phyloP scores from a whole-genome alignment of 64 coral and sea anemone genomes.

The Astreopora myriophthalma region DNA sequence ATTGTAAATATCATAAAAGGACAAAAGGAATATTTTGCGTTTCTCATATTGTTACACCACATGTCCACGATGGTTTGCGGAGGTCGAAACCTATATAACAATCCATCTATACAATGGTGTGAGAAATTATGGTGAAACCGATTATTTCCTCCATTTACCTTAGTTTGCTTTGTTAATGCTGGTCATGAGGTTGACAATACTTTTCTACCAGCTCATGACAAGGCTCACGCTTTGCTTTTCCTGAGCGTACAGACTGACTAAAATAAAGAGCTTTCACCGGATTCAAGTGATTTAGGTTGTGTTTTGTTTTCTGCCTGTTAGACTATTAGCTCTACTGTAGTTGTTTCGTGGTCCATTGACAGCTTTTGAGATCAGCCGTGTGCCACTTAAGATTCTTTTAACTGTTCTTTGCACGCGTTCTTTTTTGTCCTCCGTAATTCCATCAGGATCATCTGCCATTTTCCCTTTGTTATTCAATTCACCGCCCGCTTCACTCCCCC shows the following conservation, averaged over 20 bases:
- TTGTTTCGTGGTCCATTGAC: slow-evolving; percentile 5
- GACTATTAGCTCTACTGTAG: not conserved
- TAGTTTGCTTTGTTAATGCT: too few species aligned
- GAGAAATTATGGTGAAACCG: too few species aligned
- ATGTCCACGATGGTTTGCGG: too few species aligned
- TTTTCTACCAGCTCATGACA: too few species aligned
- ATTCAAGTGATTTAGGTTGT: not conserved
- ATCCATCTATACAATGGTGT: too few species aligned
- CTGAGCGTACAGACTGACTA: not conserved
- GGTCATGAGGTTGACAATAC: too few species aligned
- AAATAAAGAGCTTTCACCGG: not conserved
- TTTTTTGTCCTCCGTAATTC: slow-evolving; percentile 26
- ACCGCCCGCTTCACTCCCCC: not conserved
- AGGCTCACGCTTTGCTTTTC: too few species aligned
- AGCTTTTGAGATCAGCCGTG: slow-evolving; percentile 70
- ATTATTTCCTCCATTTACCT: too few species aligned
- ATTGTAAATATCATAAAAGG: too few species aligned
- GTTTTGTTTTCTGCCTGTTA: not conserved
- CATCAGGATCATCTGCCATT: not conserved
- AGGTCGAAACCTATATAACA: too few species aligned
- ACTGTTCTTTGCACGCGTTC: slow-evolving; percentile 53
- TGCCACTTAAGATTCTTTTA: slow-evolving; percentile 64
- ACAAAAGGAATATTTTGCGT: too few species aligned
- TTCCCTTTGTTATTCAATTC: not conserved
- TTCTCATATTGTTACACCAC: too few species aligned